Evolutionary conservation across 1,140 invertebrate species (phyloP).

Genomic region (Drosophila bocqueti): DNA sequence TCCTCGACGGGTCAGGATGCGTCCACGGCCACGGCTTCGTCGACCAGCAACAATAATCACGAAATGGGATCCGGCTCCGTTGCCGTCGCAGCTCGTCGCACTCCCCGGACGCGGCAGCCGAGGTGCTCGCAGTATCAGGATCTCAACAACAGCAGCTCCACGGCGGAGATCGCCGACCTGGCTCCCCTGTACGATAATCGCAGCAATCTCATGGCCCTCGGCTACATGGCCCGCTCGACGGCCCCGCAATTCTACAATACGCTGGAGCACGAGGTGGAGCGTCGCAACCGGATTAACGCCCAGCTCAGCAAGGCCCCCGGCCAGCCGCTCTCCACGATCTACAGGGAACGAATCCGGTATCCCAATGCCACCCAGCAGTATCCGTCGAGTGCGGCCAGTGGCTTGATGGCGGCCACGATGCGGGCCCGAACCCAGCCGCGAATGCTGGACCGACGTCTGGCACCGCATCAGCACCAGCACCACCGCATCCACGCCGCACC

Average conservation of each 20-base stretch:
- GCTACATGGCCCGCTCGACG: constrained; percentile 67
- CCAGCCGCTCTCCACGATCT: constrained; percentile 74
- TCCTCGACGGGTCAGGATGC: constrained; percentile 72
- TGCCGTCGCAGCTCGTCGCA: constrained; percentile 24
- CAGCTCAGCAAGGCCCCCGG: constrained; percentile 67
- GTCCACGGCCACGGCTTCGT: constrained; percentile 71
- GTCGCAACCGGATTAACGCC: constrained; percentile 80
- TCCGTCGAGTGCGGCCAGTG: constrained; percentile 57
- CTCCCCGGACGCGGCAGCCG: constrained; percentile 49
- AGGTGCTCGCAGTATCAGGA: constrained; percentile 56
- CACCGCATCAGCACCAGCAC: constrained; percentile 69
- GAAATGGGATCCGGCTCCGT: constrained; percentile 33
- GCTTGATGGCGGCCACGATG: constrained; percentile 67
- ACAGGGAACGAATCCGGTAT: constrained; percentile 75
- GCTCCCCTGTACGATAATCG: constrained; percentile 79
- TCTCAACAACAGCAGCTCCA: constrained; percentile 75
- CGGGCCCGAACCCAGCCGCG: constrained; percentile 86
- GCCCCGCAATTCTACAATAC: constrained; percentile 80
- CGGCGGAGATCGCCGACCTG: constrained; percentile 71
- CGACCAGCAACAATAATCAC: constrained; percentile 49
- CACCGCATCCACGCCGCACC: constrained; percentile 70
- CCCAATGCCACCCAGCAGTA: constrained; percentile 66
- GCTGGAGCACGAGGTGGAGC: constrained; percentile 80
- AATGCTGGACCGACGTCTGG: constrained; percentile 87
- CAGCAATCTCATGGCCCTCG: constrained; percentile 81